Conservation (phyloP, 30 jellyfish, hydroid and myxozoan species). For the Turritopsis dohrnii region DNA sequence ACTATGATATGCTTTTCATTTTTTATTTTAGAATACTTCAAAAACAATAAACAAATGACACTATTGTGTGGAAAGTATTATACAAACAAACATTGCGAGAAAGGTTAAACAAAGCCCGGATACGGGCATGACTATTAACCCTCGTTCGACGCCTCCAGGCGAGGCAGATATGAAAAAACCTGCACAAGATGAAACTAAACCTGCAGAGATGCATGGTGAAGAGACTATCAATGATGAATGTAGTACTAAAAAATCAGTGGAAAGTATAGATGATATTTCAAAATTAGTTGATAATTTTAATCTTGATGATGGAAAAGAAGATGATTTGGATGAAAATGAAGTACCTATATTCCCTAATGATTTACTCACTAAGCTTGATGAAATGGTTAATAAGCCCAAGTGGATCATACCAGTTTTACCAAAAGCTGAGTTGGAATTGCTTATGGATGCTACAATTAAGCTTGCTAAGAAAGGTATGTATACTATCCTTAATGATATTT, state of each 20-base stretch:
- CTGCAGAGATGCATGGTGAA: background rate
- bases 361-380: conserved; percentile 79
- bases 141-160: conserved; percentile 58
- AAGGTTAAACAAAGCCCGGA: conserved; percentile 84
- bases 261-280: conserved; percentile 15
- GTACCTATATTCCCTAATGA: conserved; percentile 75
- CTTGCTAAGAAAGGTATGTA: conserved; percentile 77
- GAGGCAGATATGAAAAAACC: conserved; percentile 34
- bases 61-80: conserved; percentile 10
- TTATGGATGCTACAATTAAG: conserved; percentile 74
- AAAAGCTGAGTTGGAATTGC: conserved; percentile 80
- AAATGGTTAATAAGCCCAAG: conserved; percentile 89
- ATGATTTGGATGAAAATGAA: conserved; percentile 74
- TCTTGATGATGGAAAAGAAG: conserved; percentile 25
- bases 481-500: too few species aligned
- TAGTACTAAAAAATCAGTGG: conserved; percentile 19
- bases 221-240: conserved; percentile 21
- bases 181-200: conserved; percentile 21
- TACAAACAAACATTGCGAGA: conserved; percentile 75
- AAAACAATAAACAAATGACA: background rate
- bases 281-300: conserved; percentile 19
- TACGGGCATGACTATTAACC: conserved; percentile 89
- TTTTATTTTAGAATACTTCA: background rate
- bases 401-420: conserved; percentile 97
- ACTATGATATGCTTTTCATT: too few species aligned